Base-by-base conservation (phyloP, 2,113 vertebrate species). In the Vidua chalybeata region DNA sequence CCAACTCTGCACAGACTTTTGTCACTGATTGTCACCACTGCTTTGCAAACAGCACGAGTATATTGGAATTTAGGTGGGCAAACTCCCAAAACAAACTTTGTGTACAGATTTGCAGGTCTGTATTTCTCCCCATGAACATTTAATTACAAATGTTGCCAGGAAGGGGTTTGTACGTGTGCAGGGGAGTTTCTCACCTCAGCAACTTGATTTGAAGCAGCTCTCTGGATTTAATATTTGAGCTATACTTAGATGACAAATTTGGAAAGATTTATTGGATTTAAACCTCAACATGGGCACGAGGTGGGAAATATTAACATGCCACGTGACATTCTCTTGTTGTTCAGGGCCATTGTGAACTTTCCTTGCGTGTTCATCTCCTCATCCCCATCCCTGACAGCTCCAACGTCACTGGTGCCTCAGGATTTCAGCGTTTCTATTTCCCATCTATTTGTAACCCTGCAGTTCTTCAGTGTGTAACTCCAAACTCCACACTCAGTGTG, bases 61-160 rank as follows among this genome's bases (percentile, higher is more conserved):
- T 22, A 66, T 43, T 72, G 81, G 33, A 90, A 88, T 85, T 72
- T 73, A 54, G 82, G 55, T 75, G 72, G 91, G 79, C 51, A 95
- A 94, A 91, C 37, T 43, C 80, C 54, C 56, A 74, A 72, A 89
- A 73, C 45, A 81, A 95, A 90, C 74, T 61, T n/a, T 28, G 66
- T 45, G 69, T 48, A 30, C 69, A 68, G 80, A 58, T 93, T 90
- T 83, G 55, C 71, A 54, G 55, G 35, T 79, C 83, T 82, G 7
- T 13, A 7, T 90, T 91, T 85, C 80, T 85, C 46, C 46, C 69
- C 56, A 72, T 17, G 91, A 95, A 66, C 75, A 79, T 97, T 96
- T 97, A 96, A 96, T 97, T 92, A 74, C 78, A 88, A 74, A 48
- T 43, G 48, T 49, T 92, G 67, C 58, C 68, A 64, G 61, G 82